phyloP scores from a whole-genome alignment of 2,888 invertebrate species.

The Pachliopta kotzebuea region DNA sequence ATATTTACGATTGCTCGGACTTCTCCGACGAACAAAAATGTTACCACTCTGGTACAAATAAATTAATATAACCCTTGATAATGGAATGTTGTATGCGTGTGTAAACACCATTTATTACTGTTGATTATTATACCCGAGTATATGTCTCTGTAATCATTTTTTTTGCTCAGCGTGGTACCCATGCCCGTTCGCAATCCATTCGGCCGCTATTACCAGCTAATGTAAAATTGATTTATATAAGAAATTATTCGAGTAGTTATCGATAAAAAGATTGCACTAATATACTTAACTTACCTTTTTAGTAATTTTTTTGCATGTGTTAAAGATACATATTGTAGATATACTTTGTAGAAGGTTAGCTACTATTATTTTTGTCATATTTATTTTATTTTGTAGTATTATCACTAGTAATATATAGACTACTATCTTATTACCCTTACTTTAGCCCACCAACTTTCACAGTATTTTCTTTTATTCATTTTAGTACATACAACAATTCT shows the following conservation, averaged over 20 bases:
- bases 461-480: no score
- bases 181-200: neutral
- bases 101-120: conserved; percentile 31
- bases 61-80: conserved; percentile 34
- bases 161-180: conserved; percentile 14
- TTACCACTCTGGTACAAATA: conserved; percentile 78
- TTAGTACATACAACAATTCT: neutral
- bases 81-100: conserved; percentile 55
- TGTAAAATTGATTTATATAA: neutral
- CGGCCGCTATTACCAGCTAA: neutral
- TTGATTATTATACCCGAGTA: conserved; percentile 24
- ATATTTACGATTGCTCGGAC: conserved; percentile 93
- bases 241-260: neutral
- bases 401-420: neutral
- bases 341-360: no score
- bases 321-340: no score
- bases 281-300: no score
- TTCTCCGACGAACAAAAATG: conserved; percentile 95
- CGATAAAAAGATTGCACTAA: no score
- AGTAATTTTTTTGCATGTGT: no score
- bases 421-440: neutral
- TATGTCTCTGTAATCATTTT: conserved; percentile 3
- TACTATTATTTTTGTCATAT: no score
- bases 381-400: no score
- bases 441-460: no score